A percentile compares a stretch with the other conserved stretches of the same genome.
Evolutionary conservation across 2,113 vertebrate genomes (phyloP).

Genomic region (Hipposideros armiger): DNA sequence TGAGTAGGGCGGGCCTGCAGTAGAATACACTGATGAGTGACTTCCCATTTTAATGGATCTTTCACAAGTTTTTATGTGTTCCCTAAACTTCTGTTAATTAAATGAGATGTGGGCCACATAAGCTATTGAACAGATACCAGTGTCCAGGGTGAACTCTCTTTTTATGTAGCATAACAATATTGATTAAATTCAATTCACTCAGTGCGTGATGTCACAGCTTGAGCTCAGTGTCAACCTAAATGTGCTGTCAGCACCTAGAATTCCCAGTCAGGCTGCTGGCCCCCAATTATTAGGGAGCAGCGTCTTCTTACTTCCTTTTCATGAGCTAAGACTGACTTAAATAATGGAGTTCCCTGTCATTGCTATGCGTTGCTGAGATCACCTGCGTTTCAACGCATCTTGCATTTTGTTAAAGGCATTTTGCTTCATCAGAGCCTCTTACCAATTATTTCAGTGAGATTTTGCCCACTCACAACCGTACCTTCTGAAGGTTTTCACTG

Average conservation of each 20-base stretch:
- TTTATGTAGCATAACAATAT: fast-evolving
- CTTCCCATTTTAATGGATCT: not conserved
- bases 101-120: not conserved
- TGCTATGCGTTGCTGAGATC: fast-evolving
- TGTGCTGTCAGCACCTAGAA: not conserved
- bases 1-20: fast-evolving
- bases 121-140: not conserved
- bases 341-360: too few relatives aligned
- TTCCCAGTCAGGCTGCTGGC: not conserved
- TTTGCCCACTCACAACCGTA: not conserved
- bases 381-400: not conserved
- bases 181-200: too few relatives aligned
- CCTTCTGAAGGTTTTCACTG: not conserved
- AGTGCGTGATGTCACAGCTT: fast-evolving
- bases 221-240: not conserved
- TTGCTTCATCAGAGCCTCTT: not conserved
- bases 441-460: not conserved
- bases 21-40: not conserved
- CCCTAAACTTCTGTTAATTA: not conserved
- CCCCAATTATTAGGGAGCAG: fast-evolving
- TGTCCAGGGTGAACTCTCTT: not conserved
- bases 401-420: not conserved
- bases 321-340: not conserved
- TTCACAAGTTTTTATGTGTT: not conserved
- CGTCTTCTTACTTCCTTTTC: not conserved